These are phyloP conservation scores for Physocephala rufipes DNA, from an alignment of 2,888 invertebrate species.

Conservation along the genomic window DNA sequence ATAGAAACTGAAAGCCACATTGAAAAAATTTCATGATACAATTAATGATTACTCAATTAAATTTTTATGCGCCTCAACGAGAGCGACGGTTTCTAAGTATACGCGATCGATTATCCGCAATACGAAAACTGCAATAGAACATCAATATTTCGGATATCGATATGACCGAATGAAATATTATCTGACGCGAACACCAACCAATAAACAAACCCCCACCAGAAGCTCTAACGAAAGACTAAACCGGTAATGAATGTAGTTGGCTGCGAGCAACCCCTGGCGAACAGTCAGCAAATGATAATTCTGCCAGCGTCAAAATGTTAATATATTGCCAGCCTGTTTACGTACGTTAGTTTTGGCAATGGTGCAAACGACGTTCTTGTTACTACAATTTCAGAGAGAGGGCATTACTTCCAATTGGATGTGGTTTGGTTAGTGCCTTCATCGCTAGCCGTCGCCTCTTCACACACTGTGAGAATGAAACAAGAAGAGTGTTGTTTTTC, in stretches of 20 bases:
- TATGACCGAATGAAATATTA: background rate
- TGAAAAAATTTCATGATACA: too few relatives aligned
- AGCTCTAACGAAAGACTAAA: conserved; percentile 66
- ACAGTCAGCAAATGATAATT: conserved; percentile 26
- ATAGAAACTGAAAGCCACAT: too few relatives aligned
- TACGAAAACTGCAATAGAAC: background rate
- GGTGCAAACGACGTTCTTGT: too few relatives aligned
- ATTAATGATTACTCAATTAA: too few relatives aligned
- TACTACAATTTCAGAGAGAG: too few relatives aligned
- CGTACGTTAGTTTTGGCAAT: conserved; percentile 25
- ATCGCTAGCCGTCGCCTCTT: background rate
- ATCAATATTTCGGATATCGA: background rate
- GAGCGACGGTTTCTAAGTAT: background rate
- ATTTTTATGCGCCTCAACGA: too few relatives aligned
- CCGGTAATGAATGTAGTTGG: conserved; percentile 53
- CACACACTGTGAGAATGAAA: too few relatives aligned
- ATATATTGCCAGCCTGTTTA: conserved; percentile 27
- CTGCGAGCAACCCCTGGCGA: conserved; percentile 37
- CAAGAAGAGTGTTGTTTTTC: too few relatives aligned
- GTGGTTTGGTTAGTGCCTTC: background rate
- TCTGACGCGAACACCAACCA: conserved; percentile 30
- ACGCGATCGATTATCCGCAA: conserved; percentile 18
- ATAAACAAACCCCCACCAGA: conserved; percentile 56
- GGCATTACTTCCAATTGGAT: background rate
- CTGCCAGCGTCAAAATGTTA: conserved; percentile 2